These are phyloP conservation scores for Nyctereutes procyonoides DNA, from an alignment of 2,113 vertebrate species.

Conservation along the genomic window DNA sequence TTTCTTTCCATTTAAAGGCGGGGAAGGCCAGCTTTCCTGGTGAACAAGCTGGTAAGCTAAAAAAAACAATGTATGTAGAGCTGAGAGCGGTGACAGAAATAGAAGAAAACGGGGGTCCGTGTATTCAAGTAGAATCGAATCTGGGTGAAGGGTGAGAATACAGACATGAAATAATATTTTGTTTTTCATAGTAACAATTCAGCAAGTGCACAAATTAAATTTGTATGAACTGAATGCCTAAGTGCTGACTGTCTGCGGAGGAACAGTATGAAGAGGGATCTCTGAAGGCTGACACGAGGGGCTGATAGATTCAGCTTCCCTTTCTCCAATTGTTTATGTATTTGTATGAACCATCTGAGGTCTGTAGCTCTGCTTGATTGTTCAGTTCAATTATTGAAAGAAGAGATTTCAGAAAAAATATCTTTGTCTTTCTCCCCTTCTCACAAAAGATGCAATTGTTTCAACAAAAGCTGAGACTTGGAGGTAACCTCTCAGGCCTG, in stretches of 20 bases:
- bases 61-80: not conserved
- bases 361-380: not conserved
- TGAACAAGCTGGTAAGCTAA: not conserved
- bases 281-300: too few species aligned
- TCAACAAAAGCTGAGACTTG: not conserved
- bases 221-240: too few species aligned
- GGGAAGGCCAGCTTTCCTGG: not conserved
- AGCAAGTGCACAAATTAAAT: not conserved
- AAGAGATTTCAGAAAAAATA: not conserved
- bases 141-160: conserved; percentile 13
- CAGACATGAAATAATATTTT: not conserved
- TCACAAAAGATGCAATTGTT: not conserved
- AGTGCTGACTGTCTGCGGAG: not conserved
- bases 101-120: not conserved
- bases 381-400: not conserved
- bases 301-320: not conserved
- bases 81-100: not conserved
- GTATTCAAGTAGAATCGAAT: not conserved
- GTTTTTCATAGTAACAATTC: not conserved
- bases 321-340: not conserved
- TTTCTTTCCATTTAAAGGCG: conserved; percentile 41
- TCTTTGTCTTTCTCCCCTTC: not conserved
- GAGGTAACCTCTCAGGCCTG: not conserved
- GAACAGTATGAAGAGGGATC: not conserved
- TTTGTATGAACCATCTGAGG: not conserved